Evolutionary conservation across 1,140 invertebrate species (phyloP).

Genomic region (Mya arenaria): DNA sequence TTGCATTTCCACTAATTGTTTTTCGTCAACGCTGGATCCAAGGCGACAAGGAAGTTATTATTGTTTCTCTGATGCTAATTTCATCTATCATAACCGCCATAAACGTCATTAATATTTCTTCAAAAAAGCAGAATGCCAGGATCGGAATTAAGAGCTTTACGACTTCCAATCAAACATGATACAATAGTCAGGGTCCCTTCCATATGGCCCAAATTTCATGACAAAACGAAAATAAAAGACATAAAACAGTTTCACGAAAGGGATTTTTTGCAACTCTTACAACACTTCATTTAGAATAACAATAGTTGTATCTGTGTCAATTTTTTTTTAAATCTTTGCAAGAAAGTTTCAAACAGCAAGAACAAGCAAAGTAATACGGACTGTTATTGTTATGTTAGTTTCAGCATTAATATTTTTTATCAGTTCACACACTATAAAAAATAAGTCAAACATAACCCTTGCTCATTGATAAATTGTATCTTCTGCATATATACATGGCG

Average conservation of each 20-base stretch:
- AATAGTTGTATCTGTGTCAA: background rate
- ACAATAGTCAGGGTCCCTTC: slow-evolving; percentile 3
- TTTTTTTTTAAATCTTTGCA: too few species aligned
- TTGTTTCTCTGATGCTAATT: slow-evolving; percentile 55
- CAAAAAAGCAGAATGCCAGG: slow-evolving; percentile 16
- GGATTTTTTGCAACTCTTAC: too few species aligned
- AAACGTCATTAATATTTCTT: slow-evolving; percentile 52
- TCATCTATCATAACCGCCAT: slow-evolving; percentile 55
- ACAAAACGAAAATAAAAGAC: too few species aligned
- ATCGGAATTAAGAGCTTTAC: background rate
- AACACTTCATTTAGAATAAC: background rate
- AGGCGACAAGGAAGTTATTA: slow-evolving; percentile 52
- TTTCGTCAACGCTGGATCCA: slow-evolving; percentile 48
- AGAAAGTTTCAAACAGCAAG: too few species aligned
- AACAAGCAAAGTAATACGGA: too few species aligned
- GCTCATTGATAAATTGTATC: too few species aligned
- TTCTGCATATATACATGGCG: too few species aligned
- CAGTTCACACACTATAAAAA: too few species aligned
- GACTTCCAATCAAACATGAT: slow-evolving; percentile 16
- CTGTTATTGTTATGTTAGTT: too few species aligned
- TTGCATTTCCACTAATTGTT: slow-evolving; percentile 57
- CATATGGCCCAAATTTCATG: background rate
- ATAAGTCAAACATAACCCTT: too few species aligned
- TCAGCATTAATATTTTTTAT: too few species aligned
- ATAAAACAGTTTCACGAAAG: background rate